Evolutionary conservation across 2,888 invertebrate species (phyloP), one percentile per base, ranked within the genome.

Genomic region (Lottia gigantea): DNA sequence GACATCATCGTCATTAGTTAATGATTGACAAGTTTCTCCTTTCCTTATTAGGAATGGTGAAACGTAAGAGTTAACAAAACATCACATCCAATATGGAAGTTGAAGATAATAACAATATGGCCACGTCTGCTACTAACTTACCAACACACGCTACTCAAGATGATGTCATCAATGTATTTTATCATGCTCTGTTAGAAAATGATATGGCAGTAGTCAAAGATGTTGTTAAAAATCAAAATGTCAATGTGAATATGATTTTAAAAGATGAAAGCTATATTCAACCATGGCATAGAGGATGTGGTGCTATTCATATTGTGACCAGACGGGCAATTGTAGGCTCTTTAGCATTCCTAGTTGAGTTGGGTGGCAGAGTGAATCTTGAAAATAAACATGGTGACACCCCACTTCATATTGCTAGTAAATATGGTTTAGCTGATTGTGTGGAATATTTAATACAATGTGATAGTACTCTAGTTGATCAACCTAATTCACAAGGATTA

Each of bases 361-460:
- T 79, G 26, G 82, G 82, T 2, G 81, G 79, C 11, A 75, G 80
- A 70, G 75, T 80, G 11, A 67, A 66, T 19, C 67, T 80, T n/a
- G 68, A 71, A 49, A 80, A 80, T 40, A 78, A 75, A 49, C 78
- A 77, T 66, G 81, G 82, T 6, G 83, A 84, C 45, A 79, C 79
- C 31, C 75, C 83, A 14, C 72, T 84, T 49, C 84, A 83, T 47
- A 67, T 83, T 23, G 81, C 81, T 46, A 79, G 80, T 73, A 82
- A 82, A 73, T 72, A 80, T 78, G 84, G 82, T 14, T 76, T 79
- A 64, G 71, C 74, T 55, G 72, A 78, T 40, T 78, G 80, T 76
- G 80, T 80, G 2, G 70, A 76, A 19, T 76, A 76, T 55, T 74
- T 84, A 15, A 71, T 84, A 23, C 68, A 77, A n/a, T 72, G 72